Base-by-base conservation (phyloP, 1,140 invertebrate species). In the Drepana arcuata region DNA sequence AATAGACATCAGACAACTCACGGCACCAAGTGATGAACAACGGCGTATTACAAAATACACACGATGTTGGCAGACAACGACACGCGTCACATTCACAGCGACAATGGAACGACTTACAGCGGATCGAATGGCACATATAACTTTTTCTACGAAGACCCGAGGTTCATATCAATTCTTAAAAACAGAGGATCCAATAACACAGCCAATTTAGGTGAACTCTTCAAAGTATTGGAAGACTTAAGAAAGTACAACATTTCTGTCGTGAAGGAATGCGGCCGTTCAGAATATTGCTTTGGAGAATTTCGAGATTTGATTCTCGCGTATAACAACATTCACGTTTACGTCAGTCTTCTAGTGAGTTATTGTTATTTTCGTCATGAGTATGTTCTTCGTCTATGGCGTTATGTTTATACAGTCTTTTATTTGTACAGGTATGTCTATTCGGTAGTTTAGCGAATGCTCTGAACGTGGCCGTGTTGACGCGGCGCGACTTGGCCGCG, bases 381-480 rank as follows among this genome's bases (percentile, higher is more conserved):
- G n/a, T n/a, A n/a, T n/a, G n/a, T n/a, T n/a, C n/a, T n/a, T n/a
- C n/a, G n/a, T n/a, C n/a, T n/a, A n/a, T n/a, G n/a, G n/a, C n/a
- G n/a, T n/a, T n/a, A n/a, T n/a, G n/a, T n/a, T n/a, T n/a, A n/a
- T n/a, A n/a, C n/a, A n/a, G n/a, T n/a, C 23, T 38, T 37, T 7
- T 26, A 16, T 30, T 16, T 21, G 36, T 26, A 7, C 65, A 87
- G 85, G 91, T 98, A 1, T 97, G 95, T 69, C 71, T 93, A 13
- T 93, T 97, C 51, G 95, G 96, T 12, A 92, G 92, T 23, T 82
- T 96, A 34, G 92, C 94, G n/a, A 98, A 98, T 65, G 82, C 93
- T 7, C 79, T 97, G 18, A 98, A 96, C 65, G 92, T 98, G 21
- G 89, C 93, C 1, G 94, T 98, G 1, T 72, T 98, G 14, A 96